Conservation (phyloP, 2,797 vertebrate species). For the Phataginus tricuspis region DNA sequence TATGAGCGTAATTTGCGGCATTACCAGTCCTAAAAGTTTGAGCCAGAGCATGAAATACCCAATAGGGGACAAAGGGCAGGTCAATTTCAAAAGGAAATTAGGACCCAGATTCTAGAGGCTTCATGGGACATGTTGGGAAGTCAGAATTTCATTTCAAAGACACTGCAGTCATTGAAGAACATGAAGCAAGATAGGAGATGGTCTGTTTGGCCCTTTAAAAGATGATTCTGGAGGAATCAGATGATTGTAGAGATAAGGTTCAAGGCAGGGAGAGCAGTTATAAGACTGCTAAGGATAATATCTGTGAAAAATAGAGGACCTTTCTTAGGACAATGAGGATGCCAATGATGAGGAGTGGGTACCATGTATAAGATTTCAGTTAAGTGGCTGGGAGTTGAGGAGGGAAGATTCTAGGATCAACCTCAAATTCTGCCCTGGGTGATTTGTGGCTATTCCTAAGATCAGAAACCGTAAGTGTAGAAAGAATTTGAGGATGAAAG, state of each 20-base stretch:
- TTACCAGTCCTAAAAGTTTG: neutral
- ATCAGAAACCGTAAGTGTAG: neutral
- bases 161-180: neutral
- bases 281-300: neutral
- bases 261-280: neutral
- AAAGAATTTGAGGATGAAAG: neutral
- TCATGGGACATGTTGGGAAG: neutral
- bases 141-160: neutral
- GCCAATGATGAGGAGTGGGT: neutral
- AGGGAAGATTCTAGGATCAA: neutral
- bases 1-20: neutral
- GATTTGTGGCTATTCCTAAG: neutral
- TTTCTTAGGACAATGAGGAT: neutral
- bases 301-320: neutral
- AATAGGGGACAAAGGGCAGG: neutral
- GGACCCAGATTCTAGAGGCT: neutral
- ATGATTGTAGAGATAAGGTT: neutral
- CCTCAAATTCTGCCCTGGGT: neutral
- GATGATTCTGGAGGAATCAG: neutral
- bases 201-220: neutral
- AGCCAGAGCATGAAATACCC: neutral
- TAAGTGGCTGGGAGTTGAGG: neutral
- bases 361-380: neutral
- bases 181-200: neutral
- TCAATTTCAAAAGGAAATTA: neutral